These are phyloP conservation scores for Aphelinus atriplicis DNA, from an alignment of 1,140 invertebrate genomes.

Conservation along the genomic window DNA sequence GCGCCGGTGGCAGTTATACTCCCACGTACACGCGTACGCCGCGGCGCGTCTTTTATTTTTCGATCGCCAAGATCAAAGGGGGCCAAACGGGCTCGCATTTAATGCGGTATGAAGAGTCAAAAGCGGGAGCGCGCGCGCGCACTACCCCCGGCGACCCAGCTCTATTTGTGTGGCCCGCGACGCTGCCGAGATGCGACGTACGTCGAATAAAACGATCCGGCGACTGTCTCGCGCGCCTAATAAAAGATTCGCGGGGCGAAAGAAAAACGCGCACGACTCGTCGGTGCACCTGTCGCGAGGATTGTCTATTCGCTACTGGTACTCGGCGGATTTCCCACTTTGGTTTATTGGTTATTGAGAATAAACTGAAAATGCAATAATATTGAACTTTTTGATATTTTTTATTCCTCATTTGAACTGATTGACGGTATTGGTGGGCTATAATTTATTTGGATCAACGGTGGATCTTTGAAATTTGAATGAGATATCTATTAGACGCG, in stretches of 20 bases:
- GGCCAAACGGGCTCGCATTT: neutral
- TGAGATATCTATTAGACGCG: too few relatives aligned
- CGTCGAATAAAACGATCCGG: constrained; percentile 25
- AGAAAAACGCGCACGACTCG: neutral
- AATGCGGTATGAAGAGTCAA: neutral
- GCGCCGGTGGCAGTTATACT: too few relatives aligned
- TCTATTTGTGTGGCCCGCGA: constrained; percentile 12
- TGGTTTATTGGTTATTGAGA: too few relatives aligned
- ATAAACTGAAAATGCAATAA: too few relatives aligned
- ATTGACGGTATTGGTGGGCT: too few relatives aligned
- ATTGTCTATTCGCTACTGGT: too few relatives aligned
- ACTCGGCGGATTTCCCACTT: too few relatives aligned
- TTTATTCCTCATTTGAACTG: too few relatives aligned
- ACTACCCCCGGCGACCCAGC: neutral
- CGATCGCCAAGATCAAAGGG: neutral
- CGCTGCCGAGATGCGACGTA: neutral
- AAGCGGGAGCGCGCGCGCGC: neutral
- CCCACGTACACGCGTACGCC: too few relatives aligned
- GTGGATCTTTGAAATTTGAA: too few relatives aligned
- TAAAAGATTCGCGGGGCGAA: neutral
- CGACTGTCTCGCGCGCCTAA: neutral
- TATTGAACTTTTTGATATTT: too few relatives aligned
- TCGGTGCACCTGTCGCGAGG: neutral
- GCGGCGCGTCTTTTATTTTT: neutral
- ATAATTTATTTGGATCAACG: too few relatives aligned